phyloP scores from a whole-genome alignment of 2,797 vertebrate species.

The Eospalax fontanierii region DNA sequence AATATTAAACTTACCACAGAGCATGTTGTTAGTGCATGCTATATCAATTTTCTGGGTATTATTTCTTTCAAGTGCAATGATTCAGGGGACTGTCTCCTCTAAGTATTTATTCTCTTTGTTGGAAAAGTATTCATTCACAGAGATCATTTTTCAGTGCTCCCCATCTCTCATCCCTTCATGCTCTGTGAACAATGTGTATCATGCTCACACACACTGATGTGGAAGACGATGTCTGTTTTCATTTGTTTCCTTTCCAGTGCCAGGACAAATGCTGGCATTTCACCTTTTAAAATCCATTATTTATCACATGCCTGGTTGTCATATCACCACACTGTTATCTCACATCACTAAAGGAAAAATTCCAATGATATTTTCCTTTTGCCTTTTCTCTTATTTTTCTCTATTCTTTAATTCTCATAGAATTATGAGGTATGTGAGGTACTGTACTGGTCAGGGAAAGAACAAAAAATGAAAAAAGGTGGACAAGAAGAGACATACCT shows the following conservation, averaged over 20 bases:
- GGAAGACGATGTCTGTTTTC: neutral
- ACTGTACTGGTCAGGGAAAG: neutral
- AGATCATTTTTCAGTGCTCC: neutral
- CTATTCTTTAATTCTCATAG: neutral
- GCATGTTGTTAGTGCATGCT: neutral
- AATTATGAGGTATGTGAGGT: neutral
- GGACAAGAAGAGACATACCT: neutral
- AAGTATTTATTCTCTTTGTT: neutral
- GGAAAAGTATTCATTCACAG: neutral
- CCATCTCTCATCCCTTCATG: neutral
- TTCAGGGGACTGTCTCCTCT: constrained; percentile 5
- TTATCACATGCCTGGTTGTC: neutral
- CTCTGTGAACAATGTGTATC: neutral
- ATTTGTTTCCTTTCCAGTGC: neutral
- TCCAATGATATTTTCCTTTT: neutral
- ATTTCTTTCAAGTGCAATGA: neutral
- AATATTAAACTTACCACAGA: neutral
- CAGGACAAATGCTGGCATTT: neutral
- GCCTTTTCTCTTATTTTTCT: neutral
- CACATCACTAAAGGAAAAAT: neutral
- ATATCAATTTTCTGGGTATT: constrained; percentile 27
- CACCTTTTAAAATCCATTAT: neutral
- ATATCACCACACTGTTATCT: neutral
- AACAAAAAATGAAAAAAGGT: neutral
- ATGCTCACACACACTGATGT: neutral